Evolutionary conservation across 2,113 vertebrate species (phyloP), one percentile per base, ranked within the genome.

Genomic region (Indicator indicator): DNA sequence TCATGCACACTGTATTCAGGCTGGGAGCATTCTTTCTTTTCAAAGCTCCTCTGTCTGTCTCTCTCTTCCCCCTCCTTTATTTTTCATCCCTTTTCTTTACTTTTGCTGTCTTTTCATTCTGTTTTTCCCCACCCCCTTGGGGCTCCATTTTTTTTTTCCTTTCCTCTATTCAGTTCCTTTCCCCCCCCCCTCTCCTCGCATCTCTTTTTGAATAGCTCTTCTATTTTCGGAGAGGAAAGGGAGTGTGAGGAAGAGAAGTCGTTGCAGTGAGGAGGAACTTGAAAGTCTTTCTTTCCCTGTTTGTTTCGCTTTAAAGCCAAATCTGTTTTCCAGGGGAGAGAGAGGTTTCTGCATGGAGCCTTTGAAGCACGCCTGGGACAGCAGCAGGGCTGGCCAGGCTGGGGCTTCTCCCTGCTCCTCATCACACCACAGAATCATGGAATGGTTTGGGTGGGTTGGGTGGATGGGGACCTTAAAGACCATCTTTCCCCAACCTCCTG

Each of bases 111-210:
- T 97, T 98, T 98, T 97, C 96, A 95, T 96, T 97, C 97, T 76
- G 68, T 95, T 94, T 89, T 93, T 90, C 94, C 63, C 96, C 96
- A 67, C 96, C 97, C 97, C 97, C 97, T 94, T 86, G 83, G 97
- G 97, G 95, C 94, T 93, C 93, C 28, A 90, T 94, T 97, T 96
- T 93, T 97, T 97, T 96, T 91, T 97, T 93, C 86, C 96, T 96
- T 95, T 96, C 96, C 96, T 95, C 96, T 97, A 96, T 98, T 97
- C 97, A 97, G 97, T 97, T 96, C 96, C 95, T 78, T 89, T 95
- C 87, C 91, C 70, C 50, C 23, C 50, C 93, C 72, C 50, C 50
- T 23, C 93, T 96, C 20, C 54, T 28, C 26, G 92, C 88, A 65
- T 90, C 93, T 81, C 77, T 95, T 96, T 97, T 96, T 97, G 97